Base-by-base conservation (phyloP, 2,888 invertebrate genomes). In the Xylota segnis region DNA sequence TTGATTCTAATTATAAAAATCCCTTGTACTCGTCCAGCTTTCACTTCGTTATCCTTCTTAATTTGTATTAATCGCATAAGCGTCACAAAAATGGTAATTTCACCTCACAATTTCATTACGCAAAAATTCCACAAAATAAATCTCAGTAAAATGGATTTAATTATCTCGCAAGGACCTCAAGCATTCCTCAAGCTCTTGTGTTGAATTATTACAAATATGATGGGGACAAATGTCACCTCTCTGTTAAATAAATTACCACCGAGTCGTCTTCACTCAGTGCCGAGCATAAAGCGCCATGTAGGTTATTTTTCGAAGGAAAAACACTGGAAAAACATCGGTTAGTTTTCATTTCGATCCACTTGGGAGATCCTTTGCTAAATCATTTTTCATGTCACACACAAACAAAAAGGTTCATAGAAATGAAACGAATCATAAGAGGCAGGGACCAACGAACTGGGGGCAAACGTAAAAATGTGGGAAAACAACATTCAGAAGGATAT, bases 161-260 rank as follows among this genome's bases (percentile, higher is more conserved):
- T 75, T 81, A 75, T 59, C 40, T 56, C 61, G 16, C 23, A 74
- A 66, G 54, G 66, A 68, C 23, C 70, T 61, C 18, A 12, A 27
- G 7, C 32, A 56, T 37, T 23, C 56, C 54, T 47, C 34, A 58
- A 43, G 43, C 34, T 23, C 23, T 27, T 68, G 59, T 61, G 16
- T 75, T 58, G 71, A 82, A 66, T 83, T 54, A 72, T 76, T 54
- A 58, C 50, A 77, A 77, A 77, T 76, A 77, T 83, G 83, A 83
- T 66, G 52, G 45, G 54, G 75, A 82, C 50, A 82, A 76, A 82
- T 82, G 50, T 45, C 58, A 59, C 10, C 54, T 47, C 29, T 40
- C 61, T 45, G 27, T 9, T 58, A 63, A 76, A 82, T 82, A 76
- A 70, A 82, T 76, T 65, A 66, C 66, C 71, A 37, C 54, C 43